phyloP scores from a whole-genome alignment of 1,140 invertebrate species.

The Drosophila tsacasi region DNA sequence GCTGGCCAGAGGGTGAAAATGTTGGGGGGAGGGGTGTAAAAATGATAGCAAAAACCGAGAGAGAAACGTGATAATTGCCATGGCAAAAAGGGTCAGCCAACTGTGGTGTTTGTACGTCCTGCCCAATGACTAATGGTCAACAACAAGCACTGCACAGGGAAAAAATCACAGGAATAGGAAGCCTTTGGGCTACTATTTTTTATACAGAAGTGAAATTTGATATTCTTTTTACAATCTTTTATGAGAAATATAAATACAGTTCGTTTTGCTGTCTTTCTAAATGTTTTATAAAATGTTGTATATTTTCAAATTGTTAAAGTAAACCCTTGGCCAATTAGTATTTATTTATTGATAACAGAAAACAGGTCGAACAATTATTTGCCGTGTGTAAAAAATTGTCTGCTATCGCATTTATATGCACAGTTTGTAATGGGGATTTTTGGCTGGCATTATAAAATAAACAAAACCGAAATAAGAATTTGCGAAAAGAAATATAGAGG shows the following conservation, averaged over 20 bases:
- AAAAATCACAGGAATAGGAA: neutral
- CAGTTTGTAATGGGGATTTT: conserved; percentile 70
- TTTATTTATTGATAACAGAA: neutral
- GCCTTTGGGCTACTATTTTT: neutral
- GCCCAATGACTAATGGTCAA: conserved; percentile 75
- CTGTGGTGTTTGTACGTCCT: conserved; percentile 38
- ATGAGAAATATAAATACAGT: neutral
- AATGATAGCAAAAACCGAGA: conserved; percentile 44
- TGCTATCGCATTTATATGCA: conserved; percentile 67
- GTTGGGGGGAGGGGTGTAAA: conserved; percentile 10
- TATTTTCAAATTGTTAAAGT: too few relatives aligned
- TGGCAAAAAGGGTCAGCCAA: conserved; percentile 74
- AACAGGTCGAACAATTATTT: neutral
- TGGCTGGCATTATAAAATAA: conserved; percentile 58
- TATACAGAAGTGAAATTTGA: too few relatives aligned
- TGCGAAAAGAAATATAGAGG: conserved; percentile 32
- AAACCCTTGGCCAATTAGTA: too few relatives aligned
- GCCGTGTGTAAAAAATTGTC: conserved; percentile 8
- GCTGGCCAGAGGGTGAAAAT: conserved; percentile 15
- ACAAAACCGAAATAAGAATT: conserved; percentile 59
- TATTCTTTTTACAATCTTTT: neutral
- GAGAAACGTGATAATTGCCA: conserved; percentile 78
- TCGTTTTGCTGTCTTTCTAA: neutral
- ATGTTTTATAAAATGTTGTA: neutral
- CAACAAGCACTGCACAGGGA: conserved; percentile 31